Conservation (phyloP, 2,113 vertebrate genomes). For the Eleginops maclovinus region DNA sequence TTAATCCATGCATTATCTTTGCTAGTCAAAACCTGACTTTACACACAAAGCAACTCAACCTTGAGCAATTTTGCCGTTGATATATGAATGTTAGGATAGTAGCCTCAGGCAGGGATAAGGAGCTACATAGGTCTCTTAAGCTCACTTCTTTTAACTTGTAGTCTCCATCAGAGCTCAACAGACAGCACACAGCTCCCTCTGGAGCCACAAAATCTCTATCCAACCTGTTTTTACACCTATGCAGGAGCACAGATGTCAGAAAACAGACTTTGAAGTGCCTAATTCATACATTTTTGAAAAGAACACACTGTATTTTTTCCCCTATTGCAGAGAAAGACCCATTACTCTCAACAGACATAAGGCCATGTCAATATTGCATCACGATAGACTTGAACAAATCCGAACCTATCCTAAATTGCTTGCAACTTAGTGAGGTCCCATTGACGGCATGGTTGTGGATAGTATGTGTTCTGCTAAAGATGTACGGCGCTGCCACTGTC, state of each 20-base stretch:
- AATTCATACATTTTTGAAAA: background rate
- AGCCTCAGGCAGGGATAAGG: background rate
- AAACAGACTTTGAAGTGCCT: background rate
- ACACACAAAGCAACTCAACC: background rate
- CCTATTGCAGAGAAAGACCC: background rate
- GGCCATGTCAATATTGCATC: background rate
- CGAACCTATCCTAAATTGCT: constrained; percentile 14
- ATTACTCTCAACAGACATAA: background rate
- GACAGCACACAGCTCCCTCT: background rate
- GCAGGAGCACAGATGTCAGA: background rate
- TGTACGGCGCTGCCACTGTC: background rate
- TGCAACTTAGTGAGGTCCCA: constrained; percentile 15
- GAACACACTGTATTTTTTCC: background rate
- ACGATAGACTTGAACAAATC: constrained; percentile 30
- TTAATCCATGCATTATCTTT: background rate
- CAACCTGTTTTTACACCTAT: background rate
- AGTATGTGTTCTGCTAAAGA: constrained; percentile 28
- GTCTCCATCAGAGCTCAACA: background rate
- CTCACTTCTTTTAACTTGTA: background rate
- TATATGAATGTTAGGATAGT: background rate
- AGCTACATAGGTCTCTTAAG: background rate
- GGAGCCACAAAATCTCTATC: background rate
- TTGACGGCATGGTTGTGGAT: constrained; percentile 28
- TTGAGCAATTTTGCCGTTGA: too few relatives aligned
- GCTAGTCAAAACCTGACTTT: constrained; percentile 1